A percentile compares a stretch with the other conserved stretches of the same genome.
These are phyloP conservation scores for Limnephilus marmoratus DNA, from an alignment of 2,888 invertebrate genomes.

Conservation along the genomic window DNA sequence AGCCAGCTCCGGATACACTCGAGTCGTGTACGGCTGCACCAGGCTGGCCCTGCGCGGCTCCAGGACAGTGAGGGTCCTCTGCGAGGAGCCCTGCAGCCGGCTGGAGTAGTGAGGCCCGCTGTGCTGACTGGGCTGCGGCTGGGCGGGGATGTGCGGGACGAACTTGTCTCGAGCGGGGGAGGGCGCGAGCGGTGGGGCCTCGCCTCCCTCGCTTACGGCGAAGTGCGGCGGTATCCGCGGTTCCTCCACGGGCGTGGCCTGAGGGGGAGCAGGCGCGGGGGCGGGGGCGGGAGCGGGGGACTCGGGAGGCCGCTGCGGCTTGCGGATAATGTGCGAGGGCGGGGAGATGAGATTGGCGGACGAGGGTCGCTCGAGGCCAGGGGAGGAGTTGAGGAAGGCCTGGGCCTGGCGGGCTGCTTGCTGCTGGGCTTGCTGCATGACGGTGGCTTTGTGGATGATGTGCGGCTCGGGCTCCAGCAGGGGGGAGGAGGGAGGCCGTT, in stretches of 20 bases:
- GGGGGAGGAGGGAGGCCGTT: conserved; percentile 74
- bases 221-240: conserved; percentile 32
- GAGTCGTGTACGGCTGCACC: conserved; percentile 31
- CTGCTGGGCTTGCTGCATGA: conserved; percentile 77
- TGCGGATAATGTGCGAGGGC: conserved; percentile 76
- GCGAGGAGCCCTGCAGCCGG: conserved; percentile 69
- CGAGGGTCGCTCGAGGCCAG: conserved; percentile 73
- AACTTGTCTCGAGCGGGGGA: conserved; percentile 69
- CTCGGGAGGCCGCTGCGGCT: conserved; percentile 70
- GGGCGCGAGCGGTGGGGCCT: conserved; percentile 68
- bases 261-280: conserved; percentile 68
- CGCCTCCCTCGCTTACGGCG: conserved; percentile 68
- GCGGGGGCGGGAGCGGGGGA: conserved; percentile 59
- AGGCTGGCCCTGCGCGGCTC: conserved; percentile 57
- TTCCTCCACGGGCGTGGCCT: conserved; percentile 71
- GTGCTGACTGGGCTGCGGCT: conserved; percentile 71
- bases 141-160: conserved; percentile 71
- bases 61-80: conserved; percentile 65
- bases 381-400: conserved; percentile 74
- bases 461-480: conserved; percentile 77
- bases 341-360: conserved; percentile 69
- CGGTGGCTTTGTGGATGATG: conserved; percentile 77
- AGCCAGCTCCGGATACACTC: conserved; percentile 44
- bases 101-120: conserved; percentile 72
- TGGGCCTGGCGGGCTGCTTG: conserved; percentile 71